These are phyloP conservation scores for Macrotus californicus DNA, from an alignment of 2,113 vertebrate species.

Conservation along the genomic window DNA sequence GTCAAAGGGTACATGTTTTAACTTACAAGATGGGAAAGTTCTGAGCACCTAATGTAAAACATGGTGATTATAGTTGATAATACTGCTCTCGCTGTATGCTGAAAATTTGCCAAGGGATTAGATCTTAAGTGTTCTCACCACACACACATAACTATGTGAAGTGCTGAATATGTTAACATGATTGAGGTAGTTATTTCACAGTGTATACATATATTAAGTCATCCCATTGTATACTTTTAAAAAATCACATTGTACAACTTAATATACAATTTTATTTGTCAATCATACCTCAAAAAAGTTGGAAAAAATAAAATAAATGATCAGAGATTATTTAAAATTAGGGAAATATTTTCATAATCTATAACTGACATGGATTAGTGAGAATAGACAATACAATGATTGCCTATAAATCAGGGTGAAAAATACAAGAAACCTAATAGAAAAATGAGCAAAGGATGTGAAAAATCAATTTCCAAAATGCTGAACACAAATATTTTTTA, in stretches of 20 bases:
- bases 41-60: background rate
- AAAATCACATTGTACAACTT: background rate
- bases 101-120: background rate
- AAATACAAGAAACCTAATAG: background rate
- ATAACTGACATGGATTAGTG: background rate
- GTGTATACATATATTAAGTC: background rate
- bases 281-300: background rate
- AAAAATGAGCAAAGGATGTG: background rate
- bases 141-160: background rate
- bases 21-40: background rate
- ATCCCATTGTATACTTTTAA: background rate
- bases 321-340: background rate
- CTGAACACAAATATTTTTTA: background rate
- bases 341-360: background rate
- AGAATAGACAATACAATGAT: background rate
- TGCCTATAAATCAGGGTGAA: background rate
- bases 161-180: background rate
- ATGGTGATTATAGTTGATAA: background rate
- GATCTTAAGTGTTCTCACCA: background rate
- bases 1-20: background rate
- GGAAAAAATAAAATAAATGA: background rate
- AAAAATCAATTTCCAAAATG: background rate
- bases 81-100: background rate
- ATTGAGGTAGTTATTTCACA: background rate
- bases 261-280: background rate